These are phyloP conservation scores for Lepidonotus clava DNA, from an alignment of 2,888 invertebrate genomes.

Conservation along the genomic window DNA sequence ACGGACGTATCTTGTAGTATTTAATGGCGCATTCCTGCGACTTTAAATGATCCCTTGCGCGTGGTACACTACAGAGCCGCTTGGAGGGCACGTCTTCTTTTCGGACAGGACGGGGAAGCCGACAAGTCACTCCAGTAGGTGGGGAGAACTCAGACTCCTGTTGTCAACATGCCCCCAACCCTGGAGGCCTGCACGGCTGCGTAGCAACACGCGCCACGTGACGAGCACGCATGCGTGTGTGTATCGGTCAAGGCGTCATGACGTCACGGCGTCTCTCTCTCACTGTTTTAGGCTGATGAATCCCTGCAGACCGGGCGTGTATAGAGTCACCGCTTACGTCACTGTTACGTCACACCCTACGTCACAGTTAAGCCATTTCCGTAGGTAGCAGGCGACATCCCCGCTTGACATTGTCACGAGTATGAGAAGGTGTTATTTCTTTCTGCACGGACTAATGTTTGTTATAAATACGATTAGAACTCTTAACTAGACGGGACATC, in stretches of 20 bases:
- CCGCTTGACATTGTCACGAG: conserved; percentile 21
- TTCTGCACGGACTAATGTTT: conserved; percentile 33
- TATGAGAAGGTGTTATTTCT: conserved; percentile 9
- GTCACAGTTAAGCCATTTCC: conserved; percentile 49
- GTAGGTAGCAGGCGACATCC: conserved; percentile 44
- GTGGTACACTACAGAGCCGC: background rate
- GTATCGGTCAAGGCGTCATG: conserved; percentile 10
- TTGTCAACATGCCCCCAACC: conserved; percentile 29
- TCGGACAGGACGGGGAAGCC: too few species aligned
- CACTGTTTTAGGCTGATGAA: conserved; percentile 53
- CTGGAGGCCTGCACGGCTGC: conserved; percentile 10
- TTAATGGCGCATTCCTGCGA: background rate
- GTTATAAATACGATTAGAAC: background rate
- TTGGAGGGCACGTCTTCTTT: too few species aligned
- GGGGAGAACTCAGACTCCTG: too few species aligned
- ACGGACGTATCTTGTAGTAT: background rate
- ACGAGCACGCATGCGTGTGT: background rate
- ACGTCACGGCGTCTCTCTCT: conserved; percentile 33
- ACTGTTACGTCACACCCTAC: conserved; percentile 47
- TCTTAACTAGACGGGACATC: background rate
- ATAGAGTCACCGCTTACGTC: conserved; percentile 50
- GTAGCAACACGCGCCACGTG: background rate
- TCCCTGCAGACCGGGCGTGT: conserved; percentile 54
- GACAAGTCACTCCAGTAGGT: too few species aligned
- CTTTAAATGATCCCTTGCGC: background rate